Percentiles rank a stretch among this genome's conserved stretches.
phyloP scores from a whole-genome alignment of 2,888 invertebrate genomes.

The Drosophila borborema region DNA sequence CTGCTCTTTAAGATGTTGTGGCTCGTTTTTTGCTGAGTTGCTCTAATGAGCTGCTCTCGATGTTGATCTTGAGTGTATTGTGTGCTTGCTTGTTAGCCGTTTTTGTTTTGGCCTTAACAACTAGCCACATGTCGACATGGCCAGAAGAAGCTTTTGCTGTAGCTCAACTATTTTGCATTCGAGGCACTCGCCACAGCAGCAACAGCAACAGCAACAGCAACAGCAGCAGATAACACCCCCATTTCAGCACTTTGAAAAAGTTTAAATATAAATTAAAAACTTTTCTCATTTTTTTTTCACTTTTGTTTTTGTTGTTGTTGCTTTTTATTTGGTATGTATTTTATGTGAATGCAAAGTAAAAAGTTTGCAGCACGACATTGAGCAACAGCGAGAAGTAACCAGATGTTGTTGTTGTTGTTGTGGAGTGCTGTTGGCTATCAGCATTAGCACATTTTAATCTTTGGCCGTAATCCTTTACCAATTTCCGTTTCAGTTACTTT shows the following conservation, averaged over 20 bases:
- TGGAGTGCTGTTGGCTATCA: constrained; percentile 32
- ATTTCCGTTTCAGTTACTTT: constrained; percentile 76
- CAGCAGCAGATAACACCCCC: constrained; percentile 66
- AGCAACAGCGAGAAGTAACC: constrained; percentile 35
- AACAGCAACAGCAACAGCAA: constrained; percentile 43
- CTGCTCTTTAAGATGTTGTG: neutral
- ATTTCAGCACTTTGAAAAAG: constrained; percentile 83
- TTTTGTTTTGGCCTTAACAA: constrained; percentile 55
- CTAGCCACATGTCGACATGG: constrained; percentile 52
- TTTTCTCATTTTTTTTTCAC: constrained; percentile 79
- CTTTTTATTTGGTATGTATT: constrained; percentile 64
- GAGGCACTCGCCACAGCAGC: constrained; percentile 47
- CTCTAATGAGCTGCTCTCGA: constrained; percentile 50
- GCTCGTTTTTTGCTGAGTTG: constrained; percentile 14
- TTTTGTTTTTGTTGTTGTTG: constrained; percentile 41
- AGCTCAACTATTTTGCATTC: constrained; percentile 75
- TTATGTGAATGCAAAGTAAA: constrained; percentile 77
- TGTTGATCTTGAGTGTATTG: constrained; percentile 43
- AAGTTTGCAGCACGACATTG: constrained; percentile 76
- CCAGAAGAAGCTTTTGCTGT: constrained; percentile 51
- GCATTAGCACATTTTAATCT: constrained; percentile 59
- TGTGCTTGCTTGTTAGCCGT: constrained; percentile 45
- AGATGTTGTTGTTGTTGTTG: constrained; percentile 25
- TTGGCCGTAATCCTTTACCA: constrained; percentile 74
- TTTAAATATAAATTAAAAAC: constrained; percentile 85